Base-by-base conservation (phyloP, 92 coral and sea anemone genomes). In the Heteractis magnifica region DNA sequence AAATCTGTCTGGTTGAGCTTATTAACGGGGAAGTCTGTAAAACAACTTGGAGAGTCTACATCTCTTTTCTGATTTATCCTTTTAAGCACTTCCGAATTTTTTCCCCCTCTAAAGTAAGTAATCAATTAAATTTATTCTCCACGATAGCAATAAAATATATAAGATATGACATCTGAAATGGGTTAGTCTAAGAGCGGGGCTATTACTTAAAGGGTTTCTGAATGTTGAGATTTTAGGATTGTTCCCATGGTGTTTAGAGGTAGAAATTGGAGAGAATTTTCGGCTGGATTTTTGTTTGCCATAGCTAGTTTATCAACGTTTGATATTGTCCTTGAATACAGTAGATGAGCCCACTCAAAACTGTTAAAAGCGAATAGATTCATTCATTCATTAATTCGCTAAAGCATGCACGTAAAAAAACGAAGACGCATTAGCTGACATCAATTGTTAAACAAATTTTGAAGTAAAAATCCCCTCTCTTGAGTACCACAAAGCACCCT, bases 1-100 rank as follows among this genome's bases (percentile, higher is more conserved):
- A 70, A 82, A 75, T 75, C 79, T 82, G 86, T 82, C 75, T 82
- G 79, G 65, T 82, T 82, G 53, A 56, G 71, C 58, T 82, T 82
- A 73, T 82, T 82, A 75, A 72, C 75, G n/a, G 84, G 51, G 62
- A 50, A 70, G 56, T 81, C 84, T 75, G 65, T 81, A 81, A 71
- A 80, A 51, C 18, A 68, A 20, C 73, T 26, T 12, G 12, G 71
- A 49, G 77, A 81, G 51, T 68, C 84, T 75, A 51, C 73, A 21
- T 68, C 73, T 41, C 49, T 68, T 81, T 81, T 81, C 55, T 58
- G 48, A 68, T 81, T 81, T 75, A 71, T 82, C 73, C 78, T 82
- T 74, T 82, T 52, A 65, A 21, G 55, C 56, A 75, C 86, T 82
- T 82, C 86, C 86, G 86, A 62, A 44, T 82, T 55, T 56, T 59